Base-by-base conservation (phyloP, 2,113 vertebrate genomes). In the Sinosuthora webbiana region DNA sequence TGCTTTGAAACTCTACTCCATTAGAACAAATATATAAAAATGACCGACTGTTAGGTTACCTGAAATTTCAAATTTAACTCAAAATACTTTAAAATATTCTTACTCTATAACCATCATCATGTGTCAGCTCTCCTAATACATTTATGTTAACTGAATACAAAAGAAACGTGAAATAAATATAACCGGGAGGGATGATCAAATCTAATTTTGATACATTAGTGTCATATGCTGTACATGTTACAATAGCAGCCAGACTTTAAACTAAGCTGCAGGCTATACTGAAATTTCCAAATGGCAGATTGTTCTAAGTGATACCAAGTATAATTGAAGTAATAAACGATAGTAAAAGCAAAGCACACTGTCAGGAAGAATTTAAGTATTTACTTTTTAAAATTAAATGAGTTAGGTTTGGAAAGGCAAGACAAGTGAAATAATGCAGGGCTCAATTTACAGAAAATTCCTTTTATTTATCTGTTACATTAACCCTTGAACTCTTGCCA, bases 171-270 rank as follows among this genome's bases (percentile, higher is more conserved):
- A 99, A 99, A 99, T 98, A 99, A 99, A 99, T 98, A 98, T 98
- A 99, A 99, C 98, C 98, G 98, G 98, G 95, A 98, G 98, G 98
- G 98, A 98, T 93, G 97, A 98, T 98, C 98, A 98, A 99, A 99
- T 99, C 98, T 98, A 99, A 99, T 99, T 99, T 98, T 98, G 98
- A 98, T 98, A 98, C 98, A 99, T 99, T 99, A 99, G 97, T 98
- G 98, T 98, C 98, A 98, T 98, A 99, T 98, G 98, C 98, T 98
- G 98, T 98, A 98, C 97, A 98, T 97, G 97, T 98, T 98, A 98
- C 97, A 98, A 98, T 97, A 98, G 97, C 98, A 98, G 97, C 97
- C 98, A 98, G 98, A 98, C 97, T 98, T 98, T 97, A 98, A 98
- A 98, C 97, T 97, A 97, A 98, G 98, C 98, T 98, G 96, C 97